These are phyloP conservation scores for Amblyopsis rosae DNA, from an alignment of 2,113 vertebrate species.

Conservation along the genomic window DNA sequence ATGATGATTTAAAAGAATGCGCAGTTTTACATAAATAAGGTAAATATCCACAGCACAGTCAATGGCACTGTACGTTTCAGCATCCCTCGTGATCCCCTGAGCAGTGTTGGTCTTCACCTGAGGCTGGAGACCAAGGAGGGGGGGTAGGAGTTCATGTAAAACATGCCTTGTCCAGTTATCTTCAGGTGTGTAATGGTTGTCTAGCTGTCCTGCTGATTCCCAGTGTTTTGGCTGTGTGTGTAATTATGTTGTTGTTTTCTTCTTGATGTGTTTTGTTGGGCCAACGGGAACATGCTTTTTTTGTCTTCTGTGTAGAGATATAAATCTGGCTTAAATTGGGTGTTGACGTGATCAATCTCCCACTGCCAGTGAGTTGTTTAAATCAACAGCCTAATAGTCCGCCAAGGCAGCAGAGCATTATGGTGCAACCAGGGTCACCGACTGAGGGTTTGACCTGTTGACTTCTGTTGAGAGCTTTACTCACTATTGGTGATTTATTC, in stretches of 20 bases:
- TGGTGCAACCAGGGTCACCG: not conserved
- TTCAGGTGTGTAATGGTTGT: not conserved
- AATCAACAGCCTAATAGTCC: not conserved
- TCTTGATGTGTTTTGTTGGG: too few species aligned
- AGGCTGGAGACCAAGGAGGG: constrained; percentile 11
- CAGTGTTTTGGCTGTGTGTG: not conserved
- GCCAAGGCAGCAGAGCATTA: constrained; percentile 2
- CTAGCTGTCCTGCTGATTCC: not conserved
- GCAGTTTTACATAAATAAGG: too few species aligned
- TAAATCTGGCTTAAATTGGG: not conserved
- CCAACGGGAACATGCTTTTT: not conserved
- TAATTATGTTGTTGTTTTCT: too few species aligned
- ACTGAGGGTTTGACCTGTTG: constrained; percentile 1
- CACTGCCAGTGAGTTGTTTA: not conserved
- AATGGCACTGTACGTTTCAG: constrained; percentile 14
- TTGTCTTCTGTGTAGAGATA: not conserved
- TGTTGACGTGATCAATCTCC: constrained; percentile 8
- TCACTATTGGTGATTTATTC: not conserved
- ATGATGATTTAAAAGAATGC: too few species aligned
- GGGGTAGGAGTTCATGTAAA: constrained; percentile 25
- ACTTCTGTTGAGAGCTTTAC: not conserved
- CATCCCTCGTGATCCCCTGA: constrained; percentile 22
- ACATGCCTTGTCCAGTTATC: not conserved
- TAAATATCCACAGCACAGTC: too few species aligned
- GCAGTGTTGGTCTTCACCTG: constrained; percentile 41